Evolutionary conservation across 2,113 vertebrate genomes (phyloP), one percentile per base, ranked within the genome.

Genomic region (Onychorhynchus coronatus): DNA sequence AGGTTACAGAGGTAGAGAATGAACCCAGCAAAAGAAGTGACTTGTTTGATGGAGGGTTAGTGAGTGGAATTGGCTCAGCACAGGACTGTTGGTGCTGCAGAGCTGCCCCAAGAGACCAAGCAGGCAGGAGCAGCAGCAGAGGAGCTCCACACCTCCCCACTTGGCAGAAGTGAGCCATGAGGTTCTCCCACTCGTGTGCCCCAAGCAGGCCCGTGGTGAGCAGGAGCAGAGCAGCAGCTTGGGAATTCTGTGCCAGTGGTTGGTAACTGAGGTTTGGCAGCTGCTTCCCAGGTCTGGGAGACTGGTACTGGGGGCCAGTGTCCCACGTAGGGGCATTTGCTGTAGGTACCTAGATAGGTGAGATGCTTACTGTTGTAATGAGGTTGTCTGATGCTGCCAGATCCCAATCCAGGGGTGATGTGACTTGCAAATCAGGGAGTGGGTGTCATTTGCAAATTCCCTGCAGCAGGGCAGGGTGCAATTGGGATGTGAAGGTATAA

Each of bases 351-450:
- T 37, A 1, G 53, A 16, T 0, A 14, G 42, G 59, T n/a, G 15
- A 31, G 52, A 7, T 58, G 52, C 61, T 89, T 73, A 6, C 77
- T 66, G 0, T 23, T 90, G 50, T 56, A 80, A 70, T 86, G 30
- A 52, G 39, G n/a, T 14, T 66, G 52, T 76, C 66, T 92, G 79
- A 80, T 94, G 91, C 58, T 83, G 78, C 47, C 67, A 31, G 92
- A 85, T 92, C 50, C 63, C 89, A 71, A 59, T 67, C 79, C 92
- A 91, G 68, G 74, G 89, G 94, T 10, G 16, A 92, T 84, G 85
- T 92, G 92, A 96, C 91, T 95, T 96, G 96, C 83, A 95, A 94
- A 95, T 86, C 79, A 95, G 79, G 68, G 92, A 80, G 96, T 90
- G 86, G 92, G 95, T 92, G 92, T 88, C 83, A 85, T 95, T 93